phyloP scores from a whole-genome alignment of 1,140 invertebrate species.

The Caenorhabditis briggsae region DNA sequence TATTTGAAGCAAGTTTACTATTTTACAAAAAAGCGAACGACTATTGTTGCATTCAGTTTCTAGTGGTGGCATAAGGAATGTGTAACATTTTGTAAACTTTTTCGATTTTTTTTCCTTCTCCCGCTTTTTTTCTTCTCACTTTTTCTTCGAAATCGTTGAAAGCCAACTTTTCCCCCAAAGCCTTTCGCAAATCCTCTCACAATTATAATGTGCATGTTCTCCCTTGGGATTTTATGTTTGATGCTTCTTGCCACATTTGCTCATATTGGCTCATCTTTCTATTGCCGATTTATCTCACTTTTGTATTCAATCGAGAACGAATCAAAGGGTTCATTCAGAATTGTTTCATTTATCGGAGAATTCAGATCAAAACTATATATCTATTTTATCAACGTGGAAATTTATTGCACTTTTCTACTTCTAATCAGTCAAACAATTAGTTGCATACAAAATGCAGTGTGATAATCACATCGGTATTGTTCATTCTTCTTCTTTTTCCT shows the following conservation, averaged over 20 bases:
- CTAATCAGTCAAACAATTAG: slow-evolving; percentile 23
- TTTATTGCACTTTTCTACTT: too few relatives aligned
- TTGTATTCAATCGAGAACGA: not conserved
- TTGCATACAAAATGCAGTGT: not conserved
- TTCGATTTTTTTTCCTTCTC: not conserved
- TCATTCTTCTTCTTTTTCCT: not conserved
- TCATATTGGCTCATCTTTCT: slow-evolving; percentile 52
- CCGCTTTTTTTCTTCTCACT: not conserved
- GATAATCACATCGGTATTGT: slow-evolving; percentile 25
- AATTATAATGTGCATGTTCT: slow-evolving; percentile 53
- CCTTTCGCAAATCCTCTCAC: slow-evolving; percentile 46
- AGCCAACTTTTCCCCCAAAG: not conserved
- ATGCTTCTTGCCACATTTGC: slow-evolving; percentile 21
- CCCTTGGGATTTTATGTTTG: slow-evolving; percentile 31
- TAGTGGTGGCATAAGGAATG: not conserved
- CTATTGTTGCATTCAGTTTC: slow-evolving; percentile 8
- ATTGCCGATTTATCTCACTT: slow-evolving; percentile 20
- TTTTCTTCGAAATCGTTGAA: slow-evolving; percentile 19
- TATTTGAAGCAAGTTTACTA: not conserved
- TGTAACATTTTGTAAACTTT: slow-evolving; percentile 33
- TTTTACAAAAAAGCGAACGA: not conserved
- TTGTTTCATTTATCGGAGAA: not conserved
- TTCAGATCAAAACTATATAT: too few relatives aligned
- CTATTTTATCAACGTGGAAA: too few relatives aligned
- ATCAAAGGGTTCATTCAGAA: not conserved